phyloP scores from a whole-genome alignment of 2,113 vertebrate genomes.

The Labeo rohita region DNA sequence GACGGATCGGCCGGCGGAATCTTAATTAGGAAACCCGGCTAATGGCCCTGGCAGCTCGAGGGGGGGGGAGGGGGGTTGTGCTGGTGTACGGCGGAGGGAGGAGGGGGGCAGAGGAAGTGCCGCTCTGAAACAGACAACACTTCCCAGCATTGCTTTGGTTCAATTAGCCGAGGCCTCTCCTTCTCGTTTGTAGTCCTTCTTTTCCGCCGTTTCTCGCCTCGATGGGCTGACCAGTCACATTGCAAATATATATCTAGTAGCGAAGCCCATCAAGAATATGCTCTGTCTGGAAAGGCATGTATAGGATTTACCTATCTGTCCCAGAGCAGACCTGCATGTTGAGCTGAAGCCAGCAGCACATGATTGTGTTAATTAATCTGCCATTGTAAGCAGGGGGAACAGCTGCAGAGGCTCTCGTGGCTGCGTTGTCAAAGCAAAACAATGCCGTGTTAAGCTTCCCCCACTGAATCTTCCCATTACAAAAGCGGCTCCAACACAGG shows the following conservation, averaged over 20 bases:
- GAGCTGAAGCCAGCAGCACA: slow-evolving; percentile 97
- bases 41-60: slow-evolving; percentile 68
- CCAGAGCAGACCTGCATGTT: slow-evolving; percentile 97
- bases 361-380: slow-evolving; percentile 99
- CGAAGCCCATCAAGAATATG: slow-evolving; percentile 87
- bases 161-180: slow-evolving; percentile 71
- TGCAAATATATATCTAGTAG: slow-evolving; percentile 83
- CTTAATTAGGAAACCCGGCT: slow-evolving; percentile 79
- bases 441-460: slow-evolving; percentile 98
- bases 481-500: slow-evolving; percentile 92
- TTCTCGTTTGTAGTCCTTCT: slow-evolving; percentile 55
- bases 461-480: slow-evolving; percentile 96
- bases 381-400: slow-evolving; percentile 98
- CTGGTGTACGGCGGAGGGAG: neutral
- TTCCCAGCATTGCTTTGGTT: slow-evolving; percentile 70
- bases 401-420: slow-evolving; percentile 97
- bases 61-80: slow-evolving; percentile 9
- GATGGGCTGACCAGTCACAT: slow-evolving; percentile 87
- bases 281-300: slow-evolving; percentile 91
- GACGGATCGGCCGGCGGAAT: slow-evolving; percentile 77
- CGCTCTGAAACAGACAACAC: slow-evolving; percentile 62
- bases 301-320: slow-evolving; percentile 99
- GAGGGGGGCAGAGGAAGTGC: slow-evolving; percentile 54
- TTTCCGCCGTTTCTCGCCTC: slow-evolving; percentile 35
- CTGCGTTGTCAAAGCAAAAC: slow-evolving; percentile 99